Conservation (phyloP, 2,113 vertebrate species). For the Laticauda colubrina region DNA sequence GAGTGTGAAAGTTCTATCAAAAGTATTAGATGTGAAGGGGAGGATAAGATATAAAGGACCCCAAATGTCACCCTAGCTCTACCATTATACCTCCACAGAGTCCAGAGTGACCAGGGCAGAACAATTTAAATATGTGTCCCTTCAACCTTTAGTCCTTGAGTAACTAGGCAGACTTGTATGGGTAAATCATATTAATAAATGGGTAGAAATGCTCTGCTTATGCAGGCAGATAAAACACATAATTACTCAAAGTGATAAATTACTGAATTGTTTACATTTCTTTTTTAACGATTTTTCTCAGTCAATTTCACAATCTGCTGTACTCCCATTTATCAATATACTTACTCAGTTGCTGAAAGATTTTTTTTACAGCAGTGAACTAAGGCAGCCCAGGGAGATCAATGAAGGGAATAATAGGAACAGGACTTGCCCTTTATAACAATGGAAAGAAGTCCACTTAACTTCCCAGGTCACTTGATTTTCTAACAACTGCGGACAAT, state of each 20-base stretch:
- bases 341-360: neutral
- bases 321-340: constrained; percentile 34
- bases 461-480: neutral
- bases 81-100: neutral
- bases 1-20: neutral
- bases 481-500: constrained; percentile 7
- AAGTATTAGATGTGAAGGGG: neutral
- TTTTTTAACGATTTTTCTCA: constrained; percentile 15
- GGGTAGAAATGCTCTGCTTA: neutral
- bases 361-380: constrained; percentile 20
- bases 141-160: neutral
- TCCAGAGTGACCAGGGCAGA: neutral
- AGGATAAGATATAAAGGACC: neutral
- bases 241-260: constrained; percentile 25
- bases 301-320: constrained; percentile 13
- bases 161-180: neutral
- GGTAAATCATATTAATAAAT: neutral
- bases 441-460: constrained; percentile 24
- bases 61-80: neutral
- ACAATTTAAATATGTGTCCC: neutral
- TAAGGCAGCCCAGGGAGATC: constrained; percentile 13
- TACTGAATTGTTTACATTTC: neutral
- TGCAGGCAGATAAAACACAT: neutral
- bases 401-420: constrained; percentile 23
- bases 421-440: neutral